Base-by-base conservation (phyloP, 1,140 invertebrate species). In the Drosophila bifasciata region DNA sequence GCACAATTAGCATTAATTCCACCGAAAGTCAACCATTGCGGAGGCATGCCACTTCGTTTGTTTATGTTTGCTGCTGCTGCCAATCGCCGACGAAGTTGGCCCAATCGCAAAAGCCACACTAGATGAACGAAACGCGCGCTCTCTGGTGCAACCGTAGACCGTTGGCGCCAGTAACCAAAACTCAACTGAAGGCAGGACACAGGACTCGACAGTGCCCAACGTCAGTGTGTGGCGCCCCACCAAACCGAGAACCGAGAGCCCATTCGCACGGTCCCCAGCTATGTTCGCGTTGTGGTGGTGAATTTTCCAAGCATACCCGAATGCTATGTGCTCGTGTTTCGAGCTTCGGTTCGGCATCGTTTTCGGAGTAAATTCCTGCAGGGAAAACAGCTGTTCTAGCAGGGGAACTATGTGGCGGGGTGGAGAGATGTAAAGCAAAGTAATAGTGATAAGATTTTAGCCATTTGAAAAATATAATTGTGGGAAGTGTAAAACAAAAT, bases 101-200 rank as follows among this genome's bases (percentile, higher is more conserved):
- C 48, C 17, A 19, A 32, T 48, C 21, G 16, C 23, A 25, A 25
- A 9, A 28, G 28, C 28, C 28, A n/a, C 28, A 9, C 19, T 19
- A 50, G 11, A 21, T 32, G 11, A 49, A 17, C 17, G 53, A 36
- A 59, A 63, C 79, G 62, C 79, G 62, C 80, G 79, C 68, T 62
- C 44, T 58, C 59, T 49, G 43, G 48, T n/a, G 59, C 57, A 44
- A 23, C 48, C 56, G 70, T 62, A 59, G 76, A 88, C 83, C 83
- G 84, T 83, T 88, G 70, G 75, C 83, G 79, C 71, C 79, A 79
- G 74, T 83, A 79, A 83, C 78, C 83, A 88, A 88, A 88, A 88
- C 83, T 88, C 83, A 88, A 88, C 84, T 88, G 84, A 88, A 79
- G 28, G 36, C 28, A 67, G 36, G 25, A 3, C 45, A 41, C 28